Conservation (phyloP, 64 coral and sea anemone genomes). For the Platygyra sinensis region DNA sequence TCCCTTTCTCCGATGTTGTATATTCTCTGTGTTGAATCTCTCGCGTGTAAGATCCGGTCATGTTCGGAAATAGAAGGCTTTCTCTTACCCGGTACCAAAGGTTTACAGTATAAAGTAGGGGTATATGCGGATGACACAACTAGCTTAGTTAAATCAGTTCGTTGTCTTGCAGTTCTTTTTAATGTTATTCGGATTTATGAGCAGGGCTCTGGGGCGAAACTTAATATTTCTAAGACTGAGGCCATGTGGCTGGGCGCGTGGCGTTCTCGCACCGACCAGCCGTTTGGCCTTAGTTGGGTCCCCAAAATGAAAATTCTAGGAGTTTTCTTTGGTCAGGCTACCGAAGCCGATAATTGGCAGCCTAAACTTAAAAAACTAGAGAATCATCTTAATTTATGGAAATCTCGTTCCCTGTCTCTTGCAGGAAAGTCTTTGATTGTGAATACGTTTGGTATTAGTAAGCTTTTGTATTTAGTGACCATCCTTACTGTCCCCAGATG, state of each 20-base stretch:
- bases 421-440: background rate
- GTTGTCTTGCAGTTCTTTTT: too few species aligned
- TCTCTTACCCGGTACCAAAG: background rate
- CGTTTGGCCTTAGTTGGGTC: background rate
- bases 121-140: background rate
- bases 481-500: background rate
- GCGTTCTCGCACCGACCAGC: background rate
- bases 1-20: background rate
- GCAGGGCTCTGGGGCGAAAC: background rate
- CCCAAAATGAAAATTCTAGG: slow-evolving; percentile 10
- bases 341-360: background rate
- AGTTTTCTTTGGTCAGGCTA: background rate
- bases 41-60: background rate
- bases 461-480: background rate
- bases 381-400: background rate
- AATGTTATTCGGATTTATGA: too few species aligned
- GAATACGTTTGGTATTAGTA: background rate
- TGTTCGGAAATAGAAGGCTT: background rate
- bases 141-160: background rate
- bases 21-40: background rate
- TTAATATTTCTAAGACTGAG: background rate
- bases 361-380: background rate
- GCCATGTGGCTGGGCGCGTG: slow-evolving; percentile 18
- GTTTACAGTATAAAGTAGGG: background rate
- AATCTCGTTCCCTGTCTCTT: background rate